Evolutionary conservation across 2,113 vertebrate species (phyloP), one percentile per base, ranked within the genome.

Genomic region (Podarcis cretensis): DNA sequence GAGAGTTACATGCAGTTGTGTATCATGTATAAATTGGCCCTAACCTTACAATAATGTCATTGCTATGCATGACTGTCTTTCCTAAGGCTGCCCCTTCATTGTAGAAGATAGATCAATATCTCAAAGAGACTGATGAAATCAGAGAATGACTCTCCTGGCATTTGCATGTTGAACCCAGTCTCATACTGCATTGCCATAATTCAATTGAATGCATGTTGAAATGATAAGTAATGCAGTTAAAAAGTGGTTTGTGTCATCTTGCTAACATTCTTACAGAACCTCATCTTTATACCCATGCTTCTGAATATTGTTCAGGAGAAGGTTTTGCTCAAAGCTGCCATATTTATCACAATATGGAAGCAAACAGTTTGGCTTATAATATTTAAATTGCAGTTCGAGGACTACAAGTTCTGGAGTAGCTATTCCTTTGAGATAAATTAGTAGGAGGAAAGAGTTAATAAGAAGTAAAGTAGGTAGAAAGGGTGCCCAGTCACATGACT

Each of bases 381-480:
- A 93, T 96, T 94, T 94, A 89, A 95, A 94, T 91, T 92, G 86
- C 83, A 92, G 81, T 92, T 93, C 88, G 86, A 89, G 30, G 93
- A 81, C 35, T 90, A 93, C 89, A 91, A 93, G 90, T 25, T 5
- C 25, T 13, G 10, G 95, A 95, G 94, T 85, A 94, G 94, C 91
- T 89, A 89, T 86, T 91, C 88, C 84, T 81, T 96, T 96, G 92
- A 95, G 95, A 95, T 94, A 92, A 93, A 95, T 89, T 92, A 94
- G 91, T 93, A 90, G 10, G 63, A 75, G n/a, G 59, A 43, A 23
- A 79, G 9, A 54, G 5, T 32, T 68, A 3, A n/a, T 23, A 73
- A 73, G 9, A 69, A 8, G 21, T 76, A 76, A 76, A n/a, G 21
- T 25, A 59, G 43, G 21, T 27, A 76, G 73, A 35, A 21, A 75